These are phyloP conservation scores for Hyperoplus immaculatus DNA, from an alignment of 2,797 vertebrate genomes.

Conservation along the genomic window DNA sequence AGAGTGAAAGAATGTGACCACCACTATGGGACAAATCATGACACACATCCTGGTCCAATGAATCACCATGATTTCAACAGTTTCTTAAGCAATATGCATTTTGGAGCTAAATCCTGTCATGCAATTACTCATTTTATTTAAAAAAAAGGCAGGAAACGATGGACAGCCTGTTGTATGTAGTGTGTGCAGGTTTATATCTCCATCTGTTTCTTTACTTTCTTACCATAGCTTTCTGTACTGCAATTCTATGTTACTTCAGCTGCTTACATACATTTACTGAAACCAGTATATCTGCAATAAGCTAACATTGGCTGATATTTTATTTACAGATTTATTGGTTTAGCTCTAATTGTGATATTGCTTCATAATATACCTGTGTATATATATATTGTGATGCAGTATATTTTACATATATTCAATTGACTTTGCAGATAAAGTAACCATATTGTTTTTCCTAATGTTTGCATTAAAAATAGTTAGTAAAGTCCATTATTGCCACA, in stretches of 20 bases:
- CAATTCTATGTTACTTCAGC: too few relatives aligned
- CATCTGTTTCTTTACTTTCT: too few relatives aligned
- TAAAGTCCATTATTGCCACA: too few relatives aligned
- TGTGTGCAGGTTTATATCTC: not conserved
- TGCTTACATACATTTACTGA: too few relatives aligned
- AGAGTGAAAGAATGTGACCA: slow-evolving; percentile 13
- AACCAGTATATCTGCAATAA: too few relatives aligned
- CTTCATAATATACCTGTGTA: too few relatives aligned
- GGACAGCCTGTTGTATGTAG: not conserved
- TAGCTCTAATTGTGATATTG: too few relatives aligned
- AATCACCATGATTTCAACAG: slow-evolving; percentile 9
- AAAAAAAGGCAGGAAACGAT: not conserved
- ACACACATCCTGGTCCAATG: slow-evolving; percentile 1
- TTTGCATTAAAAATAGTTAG: not conserved
- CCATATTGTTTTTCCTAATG: not conserved
- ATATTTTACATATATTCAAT: too few relatives aligned
- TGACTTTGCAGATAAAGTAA: not conserved
- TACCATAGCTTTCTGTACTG: too few relatives aligned
- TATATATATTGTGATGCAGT: too few relatives aligned
- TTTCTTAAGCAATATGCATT: slow-evolving; percentile 6
- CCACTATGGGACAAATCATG: not conserved
- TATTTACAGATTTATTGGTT: too few relatives aligned
- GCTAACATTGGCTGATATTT: too few relatives aligned
- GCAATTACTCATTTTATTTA: not conserved
- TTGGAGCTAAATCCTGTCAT: not conserved